These are phyloP conservation scores for Actinia equina DNA, from an alignment of 64 coral and sea anemone genomes.

Conservation along the genomic window DNA sequence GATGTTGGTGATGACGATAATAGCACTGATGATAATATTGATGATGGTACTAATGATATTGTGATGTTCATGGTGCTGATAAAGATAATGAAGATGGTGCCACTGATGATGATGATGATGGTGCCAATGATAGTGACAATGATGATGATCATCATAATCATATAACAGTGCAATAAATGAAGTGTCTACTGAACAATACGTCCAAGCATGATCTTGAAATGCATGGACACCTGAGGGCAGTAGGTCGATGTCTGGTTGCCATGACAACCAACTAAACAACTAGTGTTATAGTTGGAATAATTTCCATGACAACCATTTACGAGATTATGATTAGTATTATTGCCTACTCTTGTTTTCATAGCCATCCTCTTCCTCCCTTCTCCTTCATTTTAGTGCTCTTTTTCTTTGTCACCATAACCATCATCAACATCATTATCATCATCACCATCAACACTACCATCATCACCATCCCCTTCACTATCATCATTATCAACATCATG, in stretches of 20 bases:
- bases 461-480: conserved; percentile 26
- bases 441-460: background rate
- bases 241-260: conserved; percentile 61
- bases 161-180: background rate
- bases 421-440: too few relatives aligned
- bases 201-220: conserved; percentile 53
- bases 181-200: conserved; percentile 79
- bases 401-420: too few relatives aligned
- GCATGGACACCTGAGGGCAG: conserved; percentile 78
- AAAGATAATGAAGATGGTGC: background rate
- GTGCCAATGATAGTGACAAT: background rate
- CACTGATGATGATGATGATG: background rate
- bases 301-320: conserved; percentile 26
- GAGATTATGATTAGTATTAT: background rate
- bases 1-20: background rate
- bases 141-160: background rate
- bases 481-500: background rate
- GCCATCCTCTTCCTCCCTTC: too few relatives aligned
- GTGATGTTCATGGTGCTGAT: background rate
- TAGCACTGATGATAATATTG: background rate
- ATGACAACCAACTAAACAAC: conserved; percentile 59
- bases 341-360: too few relatives aligned
- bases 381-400: too few relatives aligned
- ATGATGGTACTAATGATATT: background rate
- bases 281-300: conserved; percentile 15